Percentiles rank a stretch among this genome's conserved stretches.
phyloP scores from a whole-genome alignment of 2,888 invertebrate species.

The Trachelus tabidus region DNA sequence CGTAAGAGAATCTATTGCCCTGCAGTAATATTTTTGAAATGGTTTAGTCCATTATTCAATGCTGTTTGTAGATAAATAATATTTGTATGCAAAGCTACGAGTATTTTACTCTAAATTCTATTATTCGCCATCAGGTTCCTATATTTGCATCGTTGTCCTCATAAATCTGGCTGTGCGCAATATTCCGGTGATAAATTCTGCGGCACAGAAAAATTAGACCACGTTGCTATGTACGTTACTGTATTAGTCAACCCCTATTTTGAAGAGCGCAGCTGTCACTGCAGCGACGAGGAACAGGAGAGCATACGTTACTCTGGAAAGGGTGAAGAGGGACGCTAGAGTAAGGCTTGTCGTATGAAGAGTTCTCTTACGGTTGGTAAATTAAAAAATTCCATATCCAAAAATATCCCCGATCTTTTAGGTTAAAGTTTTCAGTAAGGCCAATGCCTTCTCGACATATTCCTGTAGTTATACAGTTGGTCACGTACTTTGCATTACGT shows the following conservation, averaged over 20 bases:
- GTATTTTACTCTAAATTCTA: neutral
- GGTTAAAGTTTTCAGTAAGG: neutral
- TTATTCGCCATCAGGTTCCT: neutral
- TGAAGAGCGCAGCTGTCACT: conserved; percentile 39
- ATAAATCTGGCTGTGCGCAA: neutral
- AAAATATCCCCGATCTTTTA: neutral
- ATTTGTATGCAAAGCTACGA: neutral
- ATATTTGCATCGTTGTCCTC: neutral
- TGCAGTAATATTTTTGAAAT: neutral
- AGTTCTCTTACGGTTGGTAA: conserved; percentile 22
- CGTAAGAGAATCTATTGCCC: neutral
- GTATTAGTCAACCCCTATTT: conserved; percentile 40
- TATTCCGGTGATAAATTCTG: neutral
- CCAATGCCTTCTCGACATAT: neutral
- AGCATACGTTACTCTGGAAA: conserved; percentile 28
- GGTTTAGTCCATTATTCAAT: neutral
- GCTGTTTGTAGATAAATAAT: neutral
- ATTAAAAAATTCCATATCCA: conserved; percentile 23
- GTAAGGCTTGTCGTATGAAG: conserved; percentile 25
- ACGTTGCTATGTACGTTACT: conserved; percentile 22
- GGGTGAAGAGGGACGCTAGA: conserved; percentile 20
- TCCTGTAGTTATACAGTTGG: neutral
- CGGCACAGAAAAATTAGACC: neutral
- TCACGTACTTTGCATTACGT: neutral
- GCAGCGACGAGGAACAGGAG: conserved; percentile 16